A percentile compares a stretch with the other conserved stretches of the same genome.
Evolutionary conservation across 2,113 vertebrate genomes (phyloP).

Genomic region (Pristiophorus japonicus): DNA sequence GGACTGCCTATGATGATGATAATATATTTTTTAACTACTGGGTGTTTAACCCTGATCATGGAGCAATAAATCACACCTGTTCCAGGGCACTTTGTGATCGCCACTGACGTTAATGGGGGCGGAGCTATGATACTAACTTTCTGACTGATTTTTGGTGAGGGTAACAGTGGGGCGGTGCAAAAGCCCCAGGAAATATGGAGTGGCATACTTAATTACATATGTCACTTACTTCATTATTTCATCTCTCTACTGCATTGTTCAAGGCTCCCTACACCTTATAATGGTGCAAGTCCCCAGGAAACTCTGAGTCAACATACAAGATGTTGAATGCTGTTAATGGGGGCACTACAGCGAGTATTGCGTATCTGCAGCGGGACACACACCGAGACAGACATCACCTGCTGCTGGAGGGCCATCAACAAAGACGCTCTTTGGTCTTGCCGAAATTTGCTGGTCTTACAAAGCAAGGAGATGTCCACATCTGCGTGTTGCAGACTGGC

Average conservation of each 20-base stretch:
- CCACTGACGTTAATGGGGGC: no score
- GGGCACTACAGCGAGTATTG: background rate
- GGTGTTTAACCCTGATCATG: background rate
- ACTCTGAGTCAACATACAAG: background rate
- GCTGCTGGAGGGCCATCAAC: no score
- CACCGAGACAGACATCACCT: no score
- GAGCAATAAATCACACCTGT: background rate
- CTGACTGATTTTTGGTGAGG: background rate
- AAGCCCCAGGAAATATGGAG: background rate
- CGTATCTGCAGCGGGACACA: no score
- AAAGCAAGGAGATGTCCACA: no score
- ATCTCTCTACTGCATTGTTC: background rate
- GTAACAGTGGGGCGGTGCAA: background rate
- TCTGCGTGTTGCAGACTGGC: no score
- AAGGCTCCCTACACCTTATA: background rate
- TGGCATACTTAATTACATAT: background rate
- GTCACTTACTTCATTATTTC: background rate
- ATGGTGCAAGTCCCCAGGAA: background rate
- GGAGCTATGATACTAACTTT: background rate
- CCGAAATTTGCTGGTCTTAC: no score
- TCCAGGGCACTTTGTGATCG: background rate
- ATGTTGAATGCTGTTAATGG: background rate
- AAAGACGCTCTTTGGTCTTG: no score
- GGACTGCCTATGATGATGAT: no score
- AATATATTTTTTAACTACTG: constrained; percentile 2